A percentile compares a stretch with the other conserved stretches of the same genome.
phyloP scores from a whole-genome alignment of 2,797 vertebrate genomes.

The Eurystomus glaucurus region DNA sequence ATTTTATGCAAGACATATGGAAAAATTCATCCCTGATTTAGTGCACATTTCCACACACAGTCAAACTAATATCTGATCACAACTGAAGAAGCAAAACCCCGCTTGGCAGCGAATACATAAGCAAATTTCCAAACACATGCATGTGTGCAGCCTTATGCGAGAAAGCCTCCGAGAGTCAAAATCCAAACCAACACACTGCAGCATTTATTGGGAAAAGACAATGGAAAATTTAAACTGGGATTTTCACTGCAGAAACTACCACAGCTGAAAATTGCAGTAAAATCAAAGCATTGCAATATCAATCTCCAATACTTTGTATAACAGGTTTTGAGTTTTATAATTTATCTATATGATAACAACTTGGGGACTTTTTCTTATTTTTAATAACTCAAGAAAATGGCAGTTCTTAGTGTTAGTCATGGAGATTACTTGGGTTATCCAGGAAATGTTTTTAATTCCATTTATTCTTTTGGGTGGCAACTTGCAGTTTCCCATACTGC shows the following conservation, averaged over 20 bases:
- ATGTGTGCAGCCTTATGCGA: not conserved
- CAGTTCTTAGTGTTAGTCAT: not conserved
- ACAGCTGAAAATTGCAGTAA: not conserved
- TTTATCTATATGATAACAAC: not conserved
- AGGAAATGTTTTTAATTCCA: not conserved
- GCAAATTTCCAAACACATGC: conserved; percentile 23
- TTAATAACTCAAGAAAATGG: not conserved
- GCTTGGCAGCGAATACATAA: not conserved
- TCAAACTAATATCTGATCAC: conserved; percentile 48
- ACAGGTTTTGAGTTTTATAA: not conserved
- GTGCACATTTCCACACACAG: conserved; percentile 57
- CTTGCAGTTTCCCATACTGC: not conserved
- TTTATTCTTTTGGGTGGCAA: not conserved
- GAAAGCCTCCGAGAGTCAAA: not conserved
- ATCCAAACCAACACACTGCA: not conserved
- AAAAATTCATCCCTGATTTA: conserved; percentile 68
- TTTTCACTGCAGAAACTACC: not conserved
- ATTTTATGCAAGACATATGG: conserved; percentile 57
- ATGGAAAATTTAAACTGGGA: not conserved
- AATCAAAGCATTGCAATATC: not conserved
- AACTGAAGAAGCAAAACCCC: conserved; percentile 28
- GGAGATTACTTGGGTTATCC: not conserved
- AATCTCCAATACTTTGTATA: not conserved
- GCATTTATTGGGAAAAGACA: not conserved
- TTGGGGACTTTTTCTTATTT: not conserved